Base-by-base conservation (phyloP, 2,797 vertebrate species). In the Halcyon chelicuti region DNA sequence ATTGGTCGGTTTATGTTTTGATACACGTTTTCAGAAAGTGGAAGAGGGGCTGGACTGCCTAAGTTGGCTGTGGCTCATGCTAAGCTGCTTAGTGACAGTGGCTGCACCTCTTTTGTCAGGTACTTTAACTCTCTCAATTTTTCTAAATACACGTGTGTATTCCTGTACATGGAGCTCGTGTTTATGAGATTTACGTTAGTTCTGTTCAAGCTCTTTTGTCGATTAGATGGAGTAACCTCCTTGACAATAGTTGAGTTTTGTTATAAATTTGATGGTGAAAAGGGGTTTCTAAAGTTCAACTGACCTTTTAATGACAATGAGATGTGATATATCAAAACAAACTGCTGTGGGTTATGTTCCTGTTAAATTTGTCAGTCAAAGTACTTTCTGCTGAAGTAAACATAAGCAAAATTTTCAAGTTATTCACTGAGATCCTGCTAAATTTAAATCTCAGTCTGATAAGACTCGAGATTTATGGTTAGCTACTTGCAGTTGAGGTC, bases 111-210 rank as follows among this genome's bases (percentile, higher is more conserved):
- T 16, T 46, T 15, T 21, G 19, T 63, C 74, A 23, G 40, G 6
- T 4, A 12, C 10, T 19, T 66, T 14, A 10, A 0, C 61, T 58
- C 11, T 47, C 28, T 35, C 31, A 10, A 0, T 61, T 7, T 37
- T 28, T 9, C 2, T 0, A 1, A 6, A 0, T 4, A 18, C 5
- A 0, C 7, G 1, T 3, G 22, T 28, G 13, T 31, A 2, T 25
- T 75, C 26, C 0, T 14, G 4, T 10, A 3, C 10, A 0, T 1
- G 22, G 6, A 9, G 6, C 29, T 54, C 58, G 3, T 1, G 12
- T 2, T 4, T 33, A 4, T 9, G 70, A n/a, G 62, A 1, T 22
- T 5, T 8, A 54, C 15, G 35, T 28, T 28, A 4, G 66, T 40
- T 51, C 31, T 14, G 1, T 7, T 72, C 26, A 2, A 20, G 33